Evolutionary conservation across 2,888 invertebrate genomes (phyloP).

Genomic region (Taenaris catops): DNA sequence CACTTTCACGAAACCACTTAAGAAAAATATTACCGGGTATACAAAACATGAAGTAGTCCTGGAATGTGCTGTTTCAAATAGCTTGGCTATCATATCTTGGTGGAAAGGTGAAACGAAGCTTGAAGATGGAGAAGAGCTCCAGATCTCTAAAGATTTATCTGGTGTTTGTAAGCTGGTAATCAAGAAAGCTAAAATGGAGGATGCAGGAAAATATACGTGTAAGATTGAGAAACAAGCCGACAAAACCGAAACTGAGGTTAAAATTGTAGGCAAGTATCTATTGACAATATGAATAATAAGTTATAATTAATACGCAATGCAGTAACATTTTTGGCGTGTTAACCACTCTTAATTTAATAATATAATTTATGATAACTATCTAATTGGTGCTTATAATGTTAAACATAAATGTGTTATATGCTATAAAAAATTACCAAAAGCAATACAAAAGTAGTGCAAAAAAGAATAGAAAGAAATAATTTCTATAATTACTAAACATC

Average conservation of each 20-base stretch:
- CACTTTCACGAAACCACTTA: constrained; percentile 93
- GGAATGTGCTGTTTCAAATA: constrained; percentile 96
- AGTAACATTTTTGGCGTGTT: too few species aligned
- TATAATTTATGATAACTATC: too few species aligned
- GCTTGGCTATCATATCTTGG: constrained; percentile 97
- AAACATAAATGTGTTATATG: too few species aligned
- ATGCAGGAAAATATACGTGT: constrained; percentile 94
- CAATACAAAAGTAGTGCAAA: too few species aligned
- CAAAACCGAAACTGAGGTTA: constrained; percentile 89
- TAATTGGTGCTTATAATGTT: too few species aligned
- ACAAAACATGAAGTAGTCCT: constrained; percentile 93
- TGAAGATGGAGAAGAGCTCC: constrained; percentile 90
- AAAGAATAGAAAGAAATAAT: too few species aligned
- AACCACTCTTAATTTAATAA: too few species aligned
- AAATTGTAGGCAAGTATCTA: constrained; percentile 83
- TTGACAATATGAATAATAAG: background rate
- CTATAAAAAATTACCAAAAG: too few species aligned
- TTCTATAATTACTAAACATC: background rate
- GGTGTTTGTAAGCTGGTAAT: constrained; percentile 94
- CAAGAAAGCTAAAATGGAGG: constrained; percentile 89
- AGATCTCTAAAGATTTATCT: constrained; percentile 95
- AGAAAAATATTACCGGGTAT: constrained; percentile 93
- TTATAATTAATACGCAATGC: too few species aligned
- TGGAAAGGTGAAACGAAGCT: constrained; percentile 89
- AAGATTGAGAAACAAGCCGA: constrained; percentile 94